These are phyloP conservation scores for Microchrysa polita DNA, from an alignment of 2,888 invertebrate genomes.

Conservation along the genomic window DNA sequence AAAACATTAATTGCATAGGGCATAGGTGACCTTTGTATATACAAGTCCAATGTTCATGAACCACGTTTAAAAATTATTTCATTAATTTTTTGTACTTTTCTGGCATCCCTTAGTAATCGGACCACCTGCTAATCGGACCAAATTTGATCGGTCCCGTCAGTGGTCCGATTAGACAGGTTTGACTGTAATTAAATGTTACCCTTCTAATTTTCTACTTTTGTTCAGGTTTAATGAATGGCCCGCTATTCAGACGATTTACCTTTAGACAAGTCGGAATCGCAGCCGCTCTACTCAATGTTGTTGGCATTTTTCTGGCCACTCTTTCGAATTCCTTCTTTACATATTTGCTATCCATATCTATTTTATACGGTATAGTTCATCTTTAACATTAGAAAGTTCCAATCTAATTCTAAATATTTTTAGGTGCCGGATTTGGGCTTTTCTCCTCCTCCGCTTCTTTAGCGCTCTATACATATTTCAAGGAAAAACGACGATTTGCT, in stretches of 20 bases:
- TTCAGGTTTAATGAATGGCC: conserved; percentile 72
- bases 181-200: neutral
- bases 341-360: conserved; percentile 72
- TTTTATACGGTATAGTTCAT: conserved; percentile 73
- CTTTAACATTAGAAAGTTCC: neutral
- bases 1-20: too few species aligned
- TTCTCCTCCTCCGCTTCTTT: conserved; percentile 71
- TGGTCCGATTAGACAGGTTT: too few species aligned
- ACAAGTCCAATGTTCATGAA: too few species aligned
- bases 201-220: neutral
- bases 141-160: too few species aligned
- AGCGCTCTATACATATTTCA: conserved; percentile 75
- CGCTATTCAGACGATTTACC: conserved; percentile 73
- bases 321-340: conserved; percentile 72
- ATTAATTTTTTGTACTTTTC: too few species aligned
- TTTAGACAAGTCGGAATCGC: conserved; percentile 74
- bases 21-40: too few species aligned
- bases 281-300: conserved; percentile 69
- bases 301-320: conserved; percentile 62
- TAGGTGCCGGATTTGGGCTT: conserved; percentile 73
- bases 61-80: too few species aligned
- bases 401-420: conserved; percentile 52
- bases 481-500: conserved; percentile 71
- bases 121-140: too few species aligned
- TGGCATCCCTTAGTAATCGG: too few species aligned